Evolutionary conservation across 2,113 vertebrate species (phyloP).

Genomic region (Pampusana beccarii): DNA sequence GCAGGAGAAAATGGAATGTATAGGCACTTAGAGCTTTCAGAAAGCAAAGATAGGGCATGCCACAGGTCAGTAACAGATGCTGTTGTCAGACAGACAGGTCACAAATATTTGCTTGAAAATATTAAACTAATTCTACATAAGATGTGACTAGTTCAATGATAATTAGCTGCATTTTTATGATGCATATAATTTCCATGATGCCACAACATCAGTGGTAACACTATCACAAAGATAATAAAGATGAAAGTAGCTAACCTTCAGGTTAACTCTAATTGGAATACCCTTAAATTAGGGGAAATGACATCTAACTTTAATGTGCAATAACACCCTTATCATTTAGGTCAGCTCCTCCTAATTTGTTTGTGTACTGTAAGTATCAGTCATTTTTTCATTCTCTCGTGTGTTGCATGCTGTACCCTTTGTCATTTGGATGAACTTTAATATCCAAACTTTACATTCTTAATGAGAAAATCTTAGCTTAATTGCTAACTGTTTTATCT

Average conservation of each 20-base stretch:
- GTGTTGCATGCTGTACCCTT: not conserved
- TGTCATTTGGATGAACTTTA: not conserved
- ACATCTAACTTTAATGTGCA: conserved; percentile 61
- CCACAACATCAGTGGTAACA: not conserved
- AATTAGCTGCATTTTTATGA: conserved; percentile 31
- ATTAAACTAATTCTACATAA: conserved; percentile 35
- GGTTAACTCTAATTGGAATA: conserved; percentile 63
- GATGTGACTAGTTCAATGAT: conserved; percentile 51
- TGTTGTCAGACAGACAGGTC: conserved; percentile 68
- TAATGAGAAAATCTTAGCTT: not conserved
- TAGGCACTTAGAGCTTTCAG: not conserved
- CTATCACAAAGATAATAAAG: conserved; percentile 24
- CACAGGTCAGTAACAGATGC: conserved; percentile 71
- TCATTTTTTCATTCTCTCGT: conserved; percentile 14
- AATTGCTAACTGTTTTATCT: not conserved
- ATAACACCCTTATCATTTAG: conserved; percentile 60
- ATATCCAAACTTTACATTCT: not conserved
- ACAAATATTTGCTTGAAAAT: conserved; percentile 69
- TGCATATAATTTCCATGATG: conserved; percentile 9
- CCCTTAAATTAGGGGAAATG: conserved; percentile 59
- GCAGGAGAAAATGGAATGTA: not conserved
- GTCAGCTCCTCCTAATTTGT: conserved; percentile 66
- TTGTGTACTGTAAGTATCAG: conserved; percentile 41
- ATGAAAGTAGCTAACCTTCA: conserved; percentile 54
- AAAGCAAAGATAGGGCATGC: conserved; percentile 66